These are phyloP conservation scores for Theretra japonica DNA, from an alignment of 2,888 invertebrate genomes.

Conservation along the genomic window DNA sequence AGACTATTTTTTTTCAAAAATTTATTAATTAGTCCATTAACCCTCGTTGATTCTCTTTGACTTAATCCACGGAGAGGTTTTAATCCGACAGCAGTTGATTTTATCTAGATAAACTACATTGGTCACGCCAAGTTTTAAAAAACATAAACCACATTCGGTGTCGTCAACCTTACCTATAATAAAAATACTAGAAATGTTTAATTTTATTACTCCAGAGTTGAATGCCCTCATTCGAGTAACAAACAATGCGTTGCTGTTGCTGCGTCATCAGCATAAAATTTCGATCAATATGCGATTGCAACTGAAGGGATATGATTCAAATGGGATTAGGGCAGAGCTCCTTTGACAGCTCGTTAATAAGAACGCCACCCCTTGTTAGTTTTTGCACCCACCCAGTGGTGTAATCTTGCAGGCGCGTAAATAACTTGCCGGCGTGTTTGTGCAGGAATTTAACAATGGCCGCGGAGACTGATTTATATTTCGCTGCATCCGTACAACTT, in stretches of 20 bases:
- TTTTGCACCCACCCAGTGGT: slow-evolving; percentile 68
- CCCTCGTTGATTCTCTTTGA: no score
- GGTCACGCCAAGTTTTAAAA: background rate
- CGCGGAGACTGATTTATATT: slow-evolving; percentile 39
- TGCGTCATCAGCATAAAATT: slow-evolving; percentile 35
- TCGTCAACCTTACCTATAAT: background rate
- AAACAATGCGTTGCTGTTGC: slow-evolving; percentile 25
- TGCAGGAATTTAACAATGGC: slow-evolving; percentile 45
- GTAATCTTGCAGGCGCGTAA: slow-evolving; percentile 66
- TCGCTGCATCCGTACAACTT: slow-evolving; percentile 29
- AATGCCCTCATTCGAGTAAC: slow-evolving; percentile 23
- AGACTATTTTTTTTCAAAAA: no score
- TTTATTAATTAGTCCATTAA: no score
- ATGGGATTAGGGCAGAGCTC: slow-evolving; percentile 68
- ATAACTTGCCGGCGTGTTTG: slow-evolving; percentile 52
- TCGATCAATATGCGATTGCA: slow-evolving; percentile 54
- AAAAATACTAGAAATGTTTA: background rate
- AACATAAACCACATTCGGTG: background rate
- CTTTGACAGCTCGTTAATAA: slow-evolving; percentile 80
- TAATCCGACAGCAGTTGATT: no score
- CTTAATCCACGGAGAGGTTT: no score
- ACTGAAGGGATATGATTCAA: slow-evolving; percentile 63
- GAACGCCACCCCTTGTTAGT: slow-evolving; percentile 77
- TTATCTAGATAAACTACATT: background rate
- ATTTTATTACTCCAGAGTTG: slow-evolving; percentile 10